Conservation (phyloP, 1,140 invertebrate species). For the Apis cerana region DNA sequence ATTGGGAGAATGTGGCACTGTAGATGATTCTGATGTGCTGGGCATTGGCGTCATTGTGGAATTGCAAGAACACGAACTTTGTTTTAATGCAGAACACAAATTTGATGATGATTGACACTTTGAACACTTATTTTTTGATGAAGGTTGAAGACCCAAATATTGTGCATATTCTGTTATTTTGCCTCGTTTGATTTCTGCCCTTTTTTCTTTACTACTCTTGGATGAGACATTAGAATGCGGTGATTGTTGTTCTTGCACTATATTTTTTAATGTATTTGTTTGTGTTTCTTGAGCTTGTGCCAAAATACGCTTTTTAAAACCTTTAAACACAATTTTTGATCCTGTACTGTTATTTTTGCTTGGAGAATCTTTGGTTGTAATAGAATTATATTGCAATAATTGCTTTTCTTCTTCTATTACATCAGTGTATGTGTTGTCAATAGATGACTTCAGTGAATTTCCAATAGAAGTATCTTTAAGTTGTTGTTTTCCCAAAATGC, state of each 20-base stretch:
- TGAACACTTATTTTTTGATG: constrained; percentile 85
- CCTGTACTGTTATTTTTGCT: constrained; percentile 47
- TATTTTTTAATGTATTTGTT: constrained; percentile 18
- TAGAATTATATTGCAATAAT: constrained; percentile 53
- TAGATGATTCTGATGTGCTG: constrained; percentile 66
- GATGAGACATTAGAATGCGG: constrained; percentile 43
- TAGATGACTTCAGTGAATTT: constrained; percentile 66
- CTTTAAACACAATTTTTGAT: constrained; percentile 70
- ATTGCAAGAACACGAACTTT: constrained; percentile 81
- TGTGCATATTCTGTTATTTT: constrained; percentile 85
- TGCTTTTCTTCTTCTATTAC: constrained; percentile 72
- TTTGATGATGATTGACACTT: constrained; percentile 84
- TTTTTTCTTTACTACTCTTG: constrained; percentile 59
- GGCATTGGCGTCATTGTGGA: constrained; percentile 62
- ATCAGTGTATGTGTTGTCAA: constrained; percentile 67
- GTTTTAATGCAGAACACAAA: constrained; percentile 84
- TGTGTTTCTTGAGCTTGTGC: constrained; percentile 70
- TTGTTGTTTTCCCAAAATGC: constrained; percentile 67
- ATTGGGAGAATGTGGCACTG: constrained; percentile 75
- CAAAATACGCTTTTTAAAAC: constrained; percentile 76
- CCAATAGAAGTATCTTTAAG: constrained; percentile 68
- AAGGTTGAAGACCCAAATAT: constrained; percentile 86
- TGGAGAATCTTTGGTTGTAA: constrained; percentile 50
- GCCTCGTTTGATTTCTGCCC: constrained; percentile 67
- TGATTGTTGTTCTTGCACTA: constrained; percentile 42